These are phyloP conservation scores for Papilio polytes DNA, from an alignment of 1,140 invertebrate genomes.

Conservation along the genomic window DNA sequence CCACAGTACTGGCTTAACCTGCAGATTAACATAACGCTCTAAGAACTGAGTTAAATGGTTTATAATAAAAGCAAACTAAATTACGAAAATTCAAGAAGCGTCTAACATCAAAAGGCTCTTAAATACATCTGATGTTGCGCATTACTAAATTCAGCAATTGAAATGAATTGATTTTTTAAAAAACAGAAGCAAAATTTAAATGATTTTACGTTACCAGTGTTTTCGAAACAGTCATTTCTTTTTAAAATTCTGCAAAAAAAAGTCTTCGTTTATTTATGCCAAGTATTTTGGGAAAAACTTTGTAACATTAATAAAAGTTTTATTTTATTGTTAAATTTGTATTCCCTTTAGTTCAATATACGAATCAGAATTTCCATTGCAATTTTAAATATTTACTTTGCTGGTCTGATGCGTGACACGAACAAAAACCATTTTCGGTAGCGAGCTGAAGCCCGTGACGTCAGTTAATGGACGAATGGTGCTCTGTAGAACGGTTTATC, in stretches of 20 bases:
- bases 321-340: neutral
- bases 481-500: constrained; percentile 68
- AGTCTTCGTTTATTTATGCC: neutral
- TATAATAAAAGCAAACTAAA: neutral
- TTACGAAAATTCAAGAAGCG: neutral
- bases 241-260: too few species aligned
- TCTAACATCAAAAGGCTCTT: too few species aligned
- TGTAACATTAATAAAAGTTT: neutral
- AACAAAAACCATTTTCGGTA: constrained; percentile 65
- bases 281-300: constrained; percentile 2
- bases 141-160: too few species aligned
- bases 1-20: neutral
- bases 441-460: constrained; percentile 54
- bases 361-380: constrained; percentile 34
- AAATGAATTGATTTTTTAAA: too few species aligned
- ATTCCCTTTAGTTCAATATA: constrained; percentile 12
- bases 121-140: too few species aligned
- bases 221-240: too few species aligned
- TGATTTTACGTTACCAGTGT: too few species aligned
- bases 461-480: constrained; percentile 71
- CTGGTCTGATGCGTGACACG: constrained; percentile 55
- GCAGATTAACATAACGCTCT: neutral
- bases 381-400: constrained; percentile 52
- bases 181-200: too few species aligned
- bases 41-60: neutral